Evolutionary conservation across 2,888 invertebrate species (phyloP), one percentile per base, ranked within the genome.

Genomic region (Acrobasis repandana): DNA sequence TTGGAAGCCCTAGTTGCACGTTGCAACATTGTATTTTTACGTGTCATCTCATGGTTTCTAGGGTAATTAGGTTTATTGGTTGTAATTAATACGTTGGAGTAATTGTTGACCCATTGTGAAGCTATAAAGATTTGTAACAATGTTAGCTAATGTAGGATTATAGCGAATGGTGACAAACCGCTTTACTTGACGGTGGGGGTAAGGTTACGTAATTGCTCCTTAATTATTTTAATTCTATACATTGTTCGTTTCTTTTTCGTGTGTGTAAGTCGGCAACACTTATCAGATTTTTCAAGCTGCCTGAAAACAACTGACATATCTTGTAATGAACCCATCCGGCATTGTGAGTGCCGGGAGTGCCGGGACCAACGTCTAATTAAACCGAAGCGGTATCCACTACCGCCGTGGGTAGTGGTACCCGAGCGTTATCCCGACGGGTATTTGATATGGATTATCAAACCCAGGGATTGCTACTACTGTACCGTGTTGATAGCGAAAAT

Each of bases 1-100:
- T 6, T 28, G 28, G 28, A 2, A 28, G 28, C 28, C 28, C 28
- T 28, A 28, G 28, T 28, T 28, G 28, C 28, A 28, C 4, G 3
- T 11, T 65, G 75, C 76, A 74, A 79, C 80, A 76, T 73, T 79
- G 80, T 80, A 63, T 67, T 71, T 74, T 76, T 64, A 69, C 67
- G 63, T 67, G 70, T 67, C 64, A 70, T 68, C 69, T 64, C 61
- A 63, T 60, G 61, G 61, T 54, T 63, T 69, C 67, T 67, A 62
- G 56, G 60, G 60, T 63, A 66, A 68, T 66, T 65, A 64, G 68
- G 62, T 76, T 75, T 77, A 73, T 70, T 72, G 63, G 56, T 46
- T 63, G 61, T 71, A 71, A 73, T 74, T 75, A 73, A 72, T 69
- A 67, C 49, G 63, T 65, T 58, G 51, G 50, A 28, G 34, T 63